These are phyloP conservation scores for Xylophagus ater DNA, from an alignment of 2,888 invertebrate genomes.

Conservation along the genomic window DNA sequence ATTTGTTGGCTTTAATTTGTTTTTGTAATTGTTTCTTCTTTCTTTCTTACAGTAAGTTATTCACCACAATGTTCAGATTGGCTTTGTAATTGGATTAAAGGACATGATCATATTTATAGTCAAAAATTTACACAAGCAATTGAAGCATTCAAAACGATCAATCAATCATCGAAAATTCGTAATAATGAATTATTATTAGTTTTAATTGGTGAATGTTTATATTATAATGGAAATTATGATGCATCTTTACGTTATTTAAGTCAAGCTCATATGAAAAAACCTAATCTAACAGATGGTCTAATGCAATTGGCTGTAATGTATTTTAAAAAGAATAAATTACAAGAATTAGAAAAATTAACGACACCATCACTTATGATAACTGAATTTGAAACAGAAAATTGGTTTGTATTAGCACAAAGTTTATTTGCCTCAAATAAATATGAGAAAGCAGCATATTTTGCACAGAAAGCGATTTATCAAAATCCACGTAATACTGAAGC, in stretches of 20 bases:
- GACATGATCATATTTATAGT: constrained; percentile 51
- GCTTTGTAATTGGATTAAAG: constrained; percentile 52
- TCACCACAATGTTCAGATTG: constrained; percentile 39
- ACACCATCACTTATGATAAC: constrained; percentile 30
- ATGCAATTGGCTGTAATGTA: constrained; percentile 53
- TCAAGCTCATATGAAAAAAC: constrained; percentile 44
- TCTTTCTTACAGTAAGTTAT: constrained; percentile 23
- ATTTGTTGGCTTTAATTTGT: too few relatives aligned
- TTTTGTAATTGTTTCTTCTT: not conserved
- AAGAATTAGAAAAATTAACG: constrained; percentile 52
- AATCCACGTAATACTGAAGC: constrained; percentile 61
- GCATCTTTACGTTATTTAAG: constrained; percentile 45
- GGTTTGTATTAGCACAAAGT: constrained; percentile 65
- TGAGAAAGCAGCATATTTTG: constrained; percentile 59
- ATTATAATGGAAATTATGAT: constrained; percentile 57
- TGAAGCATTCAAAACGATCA: constrained; percentile 52
- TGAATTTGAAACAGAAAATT: constrained; percentile 55
- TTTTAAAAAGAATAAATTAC: constrained; percentile 45
- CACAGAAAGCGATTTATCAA: constrained; percentile 56
- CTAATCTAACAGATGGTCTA: constrained; percentile 47
- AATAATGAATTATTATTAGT: constrained; percentile 57
- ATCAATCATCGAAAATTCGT: constrained; percentile 51
- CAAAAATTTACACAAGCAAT: constrained; percentile 59
- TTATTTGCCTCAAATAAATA: constrained; percentile 48
- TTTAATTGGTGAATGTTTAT: constrained; percentile 60